phyloP scores from a whole-genome alignment of 2,888 invertebrate species.

The Rhogogaster chlorosoma region DNA sequence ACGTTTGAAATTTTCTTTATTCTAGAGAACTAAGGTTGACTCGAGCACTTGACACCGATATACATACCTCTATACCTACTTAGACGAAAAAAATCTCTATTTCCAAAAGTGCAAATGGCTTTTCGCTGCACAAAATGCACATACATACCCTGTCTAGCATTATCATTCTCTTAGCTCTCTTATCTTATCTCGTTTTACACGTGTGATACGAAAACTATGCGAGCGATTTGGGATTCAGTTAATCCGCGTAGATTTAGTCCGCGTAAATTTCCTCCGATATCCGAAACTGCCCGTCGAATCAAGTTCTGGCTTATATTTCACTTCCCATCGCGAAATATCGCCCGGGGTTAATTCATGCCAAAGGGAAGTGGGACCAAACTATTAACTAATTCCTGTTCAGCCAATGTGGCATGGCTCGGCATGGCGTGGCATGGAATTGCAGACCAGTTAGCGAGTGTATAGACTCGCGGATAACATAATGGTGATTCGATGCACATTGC shows the following conservation, averaged over 20 bases:
- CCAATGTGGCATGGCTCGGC: background rate
- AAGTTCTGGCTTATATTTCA: background rate
- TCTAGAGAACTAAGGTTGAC: background rate
- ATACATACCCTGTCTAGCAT: background rate
- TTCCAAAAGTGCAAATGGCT: background rate
- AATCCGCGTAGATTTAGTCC: background rate
- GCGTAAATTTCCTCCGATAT: background rate
- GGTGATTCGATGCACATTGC: constrained; percentile 45
- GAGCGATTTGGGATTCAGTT: background rate
- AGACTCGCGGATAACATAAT: constrained; percentile 28
- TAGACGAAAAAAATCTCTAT: background rate
- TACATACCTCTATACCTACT: background rate
- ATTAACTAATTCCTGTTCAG: constrained; percentile 61
- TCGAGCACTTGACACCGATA: constrained; percentile 42
- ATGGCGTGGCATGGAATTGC: background rate
- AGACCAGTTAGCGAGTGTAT: background rate
- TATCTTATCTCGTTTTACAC: too few relatives aligned
- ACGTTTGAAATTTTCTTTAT: constrained; percentile 28
- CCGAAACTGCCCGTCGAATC: background rate
- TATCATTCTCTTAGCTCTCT: background rate
- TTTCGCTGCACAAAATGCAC: background rate
- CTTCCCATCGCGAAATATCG: constrained; percentile 2
- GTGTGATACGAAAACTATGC: background rate
- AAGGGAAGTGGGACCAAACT: constrained; percentile 54
- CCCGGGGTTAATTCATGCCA: constrained; percentile 24